phyloP scores from a whole-genome alignment of 2,113 vertebrate species.

The Coptodon bakossiorum region DNA sequence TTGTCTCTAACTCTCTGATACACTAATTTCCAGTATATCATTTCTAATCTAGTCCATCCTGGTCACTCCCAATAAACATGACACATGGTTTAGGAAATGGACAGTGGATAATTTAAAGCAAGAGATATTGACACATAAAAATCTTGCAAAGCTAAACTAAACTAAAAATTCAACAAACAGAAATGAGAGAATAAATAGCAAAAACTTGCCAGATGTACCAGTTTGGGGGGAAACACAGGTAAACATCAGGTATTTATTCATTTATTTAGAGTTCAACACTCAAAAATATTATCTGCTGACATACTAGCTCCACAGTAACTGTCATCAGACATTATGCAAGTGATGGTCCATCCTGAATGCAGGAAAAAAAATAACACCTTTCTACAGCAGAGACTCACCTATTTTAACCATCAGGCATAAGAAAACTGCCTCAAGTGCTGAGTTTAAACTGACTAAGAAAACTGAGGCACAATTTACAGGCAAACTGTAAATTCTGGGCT shows the following conservation, averaged over 20 bases:
- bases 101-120: neutral
- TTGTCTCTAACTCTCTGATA: neutral
- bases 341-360: neutral
- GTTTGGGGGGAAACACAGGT: too few species aligned
- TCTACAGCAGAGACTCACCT: neutral
- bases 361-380: neutral
- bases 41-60: neutral
- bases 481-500: neutral
- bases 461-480: neutral
- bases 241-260: neutral
- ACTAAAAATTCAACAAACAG: neutral
- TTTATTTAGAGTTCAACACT: neutral
- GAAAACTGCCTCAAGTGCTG: neutral
- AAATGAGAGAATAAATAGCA: neutral
- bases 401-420: neutral
- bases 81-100: neutral
- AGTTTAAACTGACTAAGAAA: neutral
- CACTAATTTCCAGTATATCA: neutral
- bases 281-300: neutral
- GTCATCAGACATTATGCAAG: neutral
- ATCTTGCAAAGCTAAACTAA: neutral
- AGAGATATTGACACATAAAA: neutral
- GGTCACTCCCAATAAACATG: neutral
- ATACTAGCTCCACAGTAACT: neutral
- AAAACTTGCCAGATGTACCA: neutral